Percentiles rank a stretch among this genome's conserved stretches.
phyloP scores from a whole-genome alignment of 1,140 invertebrate species.

The Ruditapes philippinarum region DNA sequence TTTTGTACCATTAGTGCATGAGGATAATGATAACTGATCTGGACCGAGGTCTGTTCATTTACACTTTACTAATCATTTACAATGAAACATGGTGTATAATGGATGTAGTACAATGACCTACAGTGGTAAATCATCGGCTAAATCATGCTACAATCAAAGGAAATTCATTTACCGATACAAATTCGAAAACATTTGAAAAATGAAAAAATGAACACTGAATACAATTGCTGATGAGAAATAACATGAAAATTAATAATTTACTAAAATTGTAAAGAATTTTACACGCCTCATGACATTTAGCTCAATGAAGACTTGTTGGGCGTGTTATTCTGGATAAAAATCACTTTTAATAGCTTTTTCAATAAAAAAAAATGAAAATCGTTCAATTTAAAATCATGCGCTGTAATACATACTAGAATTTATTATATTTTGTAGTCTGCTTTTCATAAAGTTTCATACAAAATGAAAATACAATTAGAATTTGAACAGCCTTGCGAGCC shows the following conservation, averaged over 20 bases:
- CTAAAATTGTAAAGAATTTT: constrained; percentile 2
- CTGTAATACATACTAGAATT: too few species aligned
- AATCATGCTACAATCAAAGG: constrained; percentile 24
- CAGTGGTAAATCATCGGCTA: constrained; percentile 23
- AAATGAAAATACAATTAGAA: too few species aligned
- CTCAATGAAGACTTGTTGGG: neutral
- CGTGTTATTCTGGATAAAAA: neutral
- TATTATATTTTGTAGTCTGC: too few species aligned
- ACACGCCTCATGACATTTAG: neutral
- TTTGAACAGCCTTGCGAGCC: too few species aligned
- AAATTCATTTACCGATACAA: neutral
- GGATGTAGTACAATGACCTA: constrained; percentile 36
- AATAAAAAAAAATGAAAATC: neutral
- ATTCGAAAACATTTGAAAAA: neutral
- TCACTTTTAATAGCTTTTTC: neutral
- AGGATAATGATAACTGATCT: constrained; percentile 10
- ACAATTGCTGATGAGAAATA: constrained; percentile 17
- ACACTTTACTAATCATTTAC: constrained; percentile 15
- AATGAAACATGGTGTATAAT: constrained; percentile 49
- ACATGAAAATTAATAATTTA: constrained; percentile 42
- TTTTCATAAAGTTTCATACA: too few species aligned
- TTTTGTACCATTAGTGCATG: constrained; percentile 41
- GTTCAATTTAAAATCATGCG: neutral
- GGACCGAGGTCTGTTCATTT: constrained; percentile 16
- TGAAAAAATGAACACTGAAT: neutral